phyloP scores from a whole-genome alignment of 2,888 invertebrate genomes.

The Cylindroiulus punctatus region DNA sequence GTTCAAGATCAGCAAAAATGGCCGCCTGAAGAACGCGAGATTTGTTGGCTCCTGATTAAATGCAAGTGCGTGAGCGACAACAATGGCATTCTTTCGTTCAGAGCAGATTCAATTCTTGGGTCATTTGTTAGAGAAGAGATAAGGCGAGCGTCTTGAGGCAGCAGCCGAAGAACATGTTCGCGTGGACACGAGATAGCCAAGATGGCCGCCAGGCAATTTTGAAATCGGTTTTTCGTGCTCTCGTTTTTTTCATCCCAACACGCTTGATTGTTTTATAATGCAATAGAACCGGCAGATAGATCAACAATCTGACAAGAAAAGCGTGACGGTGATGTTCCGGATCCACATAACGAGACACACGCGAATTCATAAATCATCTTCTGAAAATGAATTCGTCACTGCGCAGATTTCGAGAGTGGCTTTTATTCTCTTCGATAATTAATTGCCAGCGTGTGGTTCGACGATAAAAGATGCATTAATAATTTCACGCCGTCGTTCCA shows the following conservation, averaged over 20 bases:
- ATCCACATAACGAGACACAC: not conserved
- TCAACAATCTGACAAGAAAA: constrained; percentile 45
- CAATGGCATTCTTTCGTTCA: not conserved
- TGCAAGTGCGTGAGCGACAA: not conserved
- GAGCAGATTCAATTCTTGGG: not conserved
- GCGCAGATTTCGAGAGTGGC: not conserved
- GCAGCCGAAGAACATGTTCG: not conserved
- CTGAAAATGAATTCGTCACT: not conserved
- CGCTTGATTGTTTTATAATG: constrained; percentile 36
- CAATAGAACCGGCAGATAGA: constrained; percentile 17
- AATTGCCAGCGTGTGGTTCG: constrained; percentile 33
- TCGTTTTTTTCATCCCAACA: not conserved
- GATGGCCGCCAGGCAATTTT: not conserved
- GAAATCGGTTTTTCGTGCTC: constrained; percentile 35
- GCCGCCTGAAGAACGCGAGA: not conserved
- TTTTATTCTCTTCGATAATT: constrained; percentile 14
- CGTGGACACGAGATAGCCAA: constrained; percentile 27
- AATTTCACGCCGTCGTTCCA: not conserved
- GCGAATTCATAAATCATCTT: constrained; percentile 10
- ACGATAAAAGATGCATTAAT: constrained; percentile 36
- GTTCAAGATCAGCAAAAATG: not conserved
- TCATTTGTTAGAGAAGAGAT: not conserved
- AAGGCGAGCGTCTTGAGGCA: not conserved
- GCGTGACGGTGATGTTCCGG: constrained; percentile 44
- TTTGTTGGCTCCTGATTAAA: not conserved